These are phyloP conservation scores for Mustela nigripes DNA, from an alignment of 2,113 vertebrate species.

Conservation along the genomic window DNA sequence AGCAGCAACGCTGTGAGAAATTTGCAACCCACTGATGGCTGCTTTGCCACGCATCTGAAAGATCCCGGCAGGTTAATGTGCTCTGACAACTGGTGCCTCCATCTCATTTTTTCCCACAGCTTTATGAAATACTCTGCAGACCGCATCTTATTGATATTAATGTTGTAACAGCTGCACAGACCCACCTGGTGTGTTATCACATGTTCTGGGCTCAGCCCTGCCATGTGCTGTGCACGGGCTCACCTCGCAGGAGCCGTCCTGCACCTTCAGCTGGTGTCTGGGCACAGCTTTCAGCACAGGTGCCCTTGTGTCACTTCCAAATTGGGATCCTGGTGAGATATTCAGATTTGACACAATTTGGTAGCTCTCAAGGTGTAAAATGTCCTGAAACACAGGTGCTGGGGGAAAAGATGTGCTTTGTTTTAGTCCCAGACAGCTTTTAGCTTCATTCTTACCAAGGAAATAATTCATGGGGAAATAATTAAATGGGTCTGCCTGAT, in stretches of 20 bases:
- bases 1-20: background rate
- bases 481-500: slow-evolving; percentile 11
- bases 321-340: background rate
- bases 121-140: slow-evolving; percentile 42
- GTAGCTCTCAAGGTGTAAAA: slow-evolving; percentile 51
- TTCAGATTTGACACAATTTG: background rate
- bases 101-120: slow-evolving; percentile 32
- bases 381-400: background rate
- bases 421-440: slow-evolving; percentile 33
- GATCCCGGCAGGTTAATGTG: slow-evolving; percentile 63
- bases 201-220: slow-evolving; percentile 3
- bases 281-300: background rate
- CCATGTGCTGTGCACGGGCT: background rate
- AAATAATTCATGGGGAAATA: slow-evolving; percentile 56
- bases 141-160: slow-evolving; percentile 71
- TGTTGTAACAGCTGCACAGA: slow-evolving; percentile 36
- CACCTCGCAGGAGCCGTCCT: background rate
- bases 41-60: background rate
- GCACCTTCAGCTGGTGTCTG: background rate
- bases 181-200: slow-evolving; percentile 41
- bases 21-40: background rate
- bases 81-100: slow-evolving; percentile 65
- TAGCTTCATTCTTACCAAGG: background rate
- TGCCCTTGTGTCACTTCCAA: background rate
- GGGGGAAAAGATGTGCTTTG: background rate